Conservation (phyloP, 2,113 vertebrate genomes). For the Narcine bancroftii region DNA sequence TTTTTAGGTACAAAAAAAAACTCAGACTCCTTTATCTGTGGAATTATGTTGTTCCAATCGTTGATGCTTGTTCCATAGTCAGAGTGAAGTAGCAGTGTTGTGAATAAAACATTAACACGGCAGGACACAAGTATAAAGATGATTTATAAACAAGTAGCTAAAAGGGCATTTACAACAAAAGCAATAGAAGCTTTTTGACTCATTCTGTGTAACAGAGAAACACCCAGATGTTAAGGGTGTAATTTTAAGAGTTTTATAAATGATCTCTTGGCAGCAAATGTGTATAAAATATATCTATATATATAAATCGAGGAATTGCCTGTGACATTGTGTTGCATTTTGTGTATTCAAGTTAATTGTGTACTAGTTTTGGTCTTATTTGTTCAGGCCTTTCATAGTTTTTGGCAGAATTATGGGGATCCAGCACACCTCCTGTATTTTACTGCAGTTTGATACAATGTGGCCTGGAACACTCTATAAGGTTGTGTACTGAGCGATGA, state of each 20-base stretch:
- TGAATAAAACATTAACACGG: conserved; percentile 2
- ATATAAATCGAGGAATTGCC: background rate
- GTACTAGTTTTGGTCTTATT: background rate
- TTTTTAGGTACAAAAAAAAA: background rate
- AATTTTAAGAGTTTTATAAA: conserved; percentile 27
- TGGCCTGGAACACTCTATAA: conserved; percentile 20
- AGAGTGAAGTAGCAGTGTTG: background rate
- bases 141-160: conserved; percentile 30
- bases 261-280: background rate
- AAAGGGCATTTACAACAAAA: conserved; percentile 33
- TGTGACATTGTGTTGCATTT: conserved; percentile 8
- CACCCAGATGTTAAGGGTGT: conserved; percentile 2
- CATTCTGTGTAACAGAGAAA: background rate
- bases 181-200: conserved; percentile 36
- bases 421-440: background rate
- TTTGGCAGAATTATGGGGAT: background rate
- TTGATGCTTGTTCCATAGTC: conserved; percentile 9
- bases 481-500: background rate
- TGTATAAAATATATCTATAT: background rate
- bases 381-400: background rate
- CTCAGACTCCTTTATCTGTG: background rate
- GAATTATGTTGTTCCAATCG: conserved; percentile 12
- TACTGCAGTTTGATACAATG: background rate
- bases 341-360: conserved; percentile 6
- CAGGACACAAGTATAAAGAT: conserved; percentile 19